Evolutionary conservation across 2,888 invertebrate species (phyloP).

Genomic region (Folsomia candida): DNA sequence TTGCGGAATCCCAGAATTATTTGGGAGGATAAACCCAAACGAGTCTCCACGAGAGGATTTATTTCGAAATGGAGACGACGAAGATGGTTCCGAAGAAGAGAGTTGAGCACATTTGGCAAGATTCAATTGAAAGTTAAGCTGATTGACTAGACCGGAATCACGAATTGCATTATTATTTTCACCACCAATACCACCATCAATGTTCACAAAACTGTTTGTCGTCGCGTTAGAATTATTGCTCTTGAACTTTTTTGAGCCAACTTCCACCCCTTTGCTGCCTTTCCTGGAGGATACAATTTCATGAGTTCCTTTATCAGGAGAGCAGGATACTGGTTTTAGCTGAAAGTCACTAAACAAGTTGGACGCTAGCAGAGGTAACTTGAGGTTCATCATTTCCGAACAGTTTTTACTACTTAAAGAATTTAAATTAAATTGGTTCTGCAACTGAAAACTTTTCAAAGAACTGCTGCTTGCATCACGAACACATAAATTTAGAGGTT

Average conservation of each 20-base stretch:
- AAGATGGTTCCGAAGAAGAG: background rate
- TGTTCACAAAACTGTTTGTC: background rate
- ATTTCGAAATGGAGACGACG: background rate
- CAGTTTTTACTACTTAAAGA: background rate
- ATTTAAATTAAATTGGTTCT: background rate
- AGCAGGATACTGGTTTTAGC: constrained; percentile 13
- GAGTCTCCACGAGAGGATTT: no score
- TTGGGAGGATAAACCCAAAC: no score
- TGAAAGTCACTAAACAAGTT: constrained; percentile 31
- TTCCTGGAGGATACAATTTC: background rate
- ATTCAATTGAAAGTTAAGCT: constrained; percentile 13
- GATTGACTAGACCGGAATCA: constrained; percentile 46
- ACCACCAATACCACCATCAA: background rate
- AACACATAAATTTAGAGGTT: constrained; percentile 48
- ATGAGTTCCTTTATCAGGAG: background rate
- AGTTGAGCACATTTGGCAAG: background rate
- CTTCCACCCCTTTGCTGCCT: background rate
- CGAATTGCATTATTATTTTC: background rate
- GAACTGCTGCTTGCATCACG: constrained; percentile 25
- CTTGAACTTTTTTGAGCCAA: background rate
- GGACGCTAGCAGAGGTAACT: constrained; percentile 7
- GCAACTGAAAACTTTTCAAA: background rate
- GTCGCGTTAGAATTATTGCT: background rate
- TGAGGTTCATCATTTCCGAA: constrained; percentile 6
- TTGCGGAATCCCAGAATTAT: background rate